Conservation (phyloP, 1,140 invertebrate species). For the Cydia amplana region DNA sequence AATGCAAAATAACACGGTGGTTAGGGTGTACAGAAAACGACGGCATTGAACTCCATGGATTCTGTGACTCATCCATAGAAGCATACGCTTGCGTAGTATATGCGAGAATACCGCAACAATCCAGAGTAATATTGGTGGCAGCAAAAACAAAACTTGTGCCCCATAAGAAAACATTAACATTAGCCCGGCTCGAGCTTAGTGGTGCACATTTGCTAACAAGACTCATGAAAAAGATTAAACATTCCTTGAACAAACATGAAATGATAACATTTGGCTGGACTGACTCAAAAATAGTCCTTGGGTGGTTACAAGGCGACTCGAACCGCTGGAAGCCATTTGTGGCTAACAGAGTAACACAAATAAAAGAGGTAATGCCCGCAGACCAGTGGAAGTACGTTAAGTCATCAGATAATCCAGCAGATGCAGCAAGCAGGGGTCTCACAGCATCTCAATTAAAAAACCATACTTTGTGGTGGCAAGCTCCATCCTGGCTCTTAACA, state of each 20-base stretch:
- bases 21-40: constrained; percentile 6
- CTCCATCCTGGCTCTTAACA: constrained; percentile 34
- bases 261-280: constrained; percentile 34
- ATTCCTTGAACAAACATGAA: constrained; percentile 33
- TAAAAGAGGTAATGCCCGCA: constrained; percentile 41
- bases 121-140: constrained; percentile 41
- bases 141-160: constrained; percentile 69
- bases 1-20: constrained; percentile 36
- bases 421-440: constrained; percentile 41
- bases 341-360: constrained; percentile 46
- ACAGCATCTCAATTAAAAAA: constrained; percentile 36
- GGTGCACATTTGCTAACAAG: constrained; percentile 62
- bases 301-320: constrained; percentile 34
- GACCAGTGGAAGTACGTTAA: constrained; percentile 46
- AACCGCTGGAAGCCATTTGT: too few species aligned
- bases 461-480: constrained; percentile 43
- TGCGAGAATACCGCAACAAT: constrained; percentile 39
- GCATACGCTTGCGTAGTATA: constrained; percentile 43
- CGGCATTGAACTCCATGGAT: constrained; percentile 39
- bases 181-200: constrained; percentile 73
- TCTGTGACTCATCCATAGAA: constrained; percentile 36
- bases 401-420: constrained; percentile 49
- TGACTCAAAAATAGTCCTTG: neutral
- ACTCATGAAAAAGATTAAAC: constrained; percentile 46
- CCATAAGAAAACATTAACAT: constrained; percentile 51